Evolutionary conservation across 2,797 vertebrate species (phyloP), one percentile per base, ranked within the genome.

Genomic region (Centropyge bicolor): DNA sequence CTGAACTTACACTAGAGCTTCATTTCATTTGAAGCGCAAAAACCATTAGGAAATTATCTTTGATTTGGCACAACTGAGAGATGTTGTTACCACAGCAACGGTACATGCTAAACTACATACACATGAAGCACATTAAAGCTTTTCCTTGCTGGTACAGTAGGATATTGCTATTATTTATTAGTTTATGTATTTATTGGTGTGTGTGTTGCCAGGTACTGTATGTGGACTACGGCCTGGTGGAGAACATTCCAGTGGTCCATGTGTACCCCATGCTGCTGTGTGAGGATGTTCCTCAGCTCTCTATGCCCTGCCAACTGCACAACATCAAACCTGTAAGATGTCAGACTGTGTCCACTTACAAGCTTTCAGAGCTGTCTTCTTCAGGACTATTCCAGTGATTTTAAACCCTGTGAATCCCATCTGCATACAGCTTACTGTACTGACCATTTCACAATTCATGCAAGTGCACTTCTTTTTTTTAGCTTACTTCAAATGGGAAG

Each of bases 161-260:
- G 27, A 31, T 4, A 31, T 31, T 31, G 27, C 27, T 31, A 31
- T 2, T 31, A 31, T 31, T 31, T 31, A 31, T 31, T 31, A 2
- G 4, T 31, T 4, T 31, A 31, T 31, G 2, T 31, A 31, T 31
- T 4, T 31, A 31, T 31, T 4, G 65, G 27, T 76, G 71, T 65
- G 20, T 61, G 31, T 56, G 38, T 63, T 36, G 3, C n/a, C 61
- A 99, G 98, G 97, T 99, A 0, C 95, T 93, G 1, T 98, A 98
- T 75, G 83, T 98, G 86, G 98, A 99, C 90, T 94, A 52, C 43
- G 98, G 98, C 8, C 91, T 93, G 55, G 91, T 94, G 63, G 98
- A 99, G 93, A 96, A 89, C 91, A 97, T 99, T 88, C 97, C 96
- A 2, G 95, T 95, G 65, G 97, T 97, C 79, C 97, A 98, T 48